These are phyloP conservation scores for Dendrophyllia cribrosa DNA, from an alignment of 64 coral and sea anemone species.

Conservation along the genomic window DNA sequence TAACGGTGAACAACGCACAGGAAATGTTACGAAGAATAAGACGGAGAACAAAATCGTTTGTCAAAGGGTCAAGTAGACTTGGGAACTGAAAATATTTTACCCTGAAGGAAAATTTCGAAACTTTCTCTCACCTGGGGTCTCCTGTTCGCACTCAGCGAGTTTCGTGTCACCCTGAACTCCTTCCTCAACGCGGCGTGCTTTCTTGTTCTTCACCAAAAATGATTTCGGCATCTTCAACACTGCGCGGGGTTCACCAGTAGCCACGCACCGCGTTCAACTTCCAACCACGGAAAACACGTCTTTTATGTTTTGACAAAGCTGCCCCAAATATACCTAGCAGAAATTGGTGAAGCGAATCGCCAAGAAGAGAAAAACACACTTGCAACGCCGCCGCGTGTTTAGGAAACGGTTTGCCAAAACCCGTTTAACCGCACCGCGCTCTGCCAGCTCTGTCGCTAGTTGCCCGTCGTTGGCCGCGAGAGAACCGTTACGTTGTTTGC, in stretches of 20 bases:
- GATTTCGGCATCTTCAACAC: slow-evolving; percentile 91
- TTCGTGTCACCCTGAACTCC: slow-evolving; percentile 29
- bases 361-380: slow-evolving; percentile 6
- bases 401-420: slow-evolving; percentile 20
- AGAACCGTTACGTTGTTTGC: slow-evolving; percentile 96
- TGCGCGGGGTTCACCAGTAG: slow-evolving; percentile 39
- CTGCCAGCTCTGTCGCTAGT: neutral
- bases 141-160: neutral
- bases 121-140: slow-evolving; percentile 26
- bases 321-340: neutral
- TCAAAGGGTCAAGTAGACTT: slow-evolving; percentile 71
- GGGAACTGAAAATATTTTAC: slow-evolving; percentile 45
- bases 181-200: slow-evolving; percentile 52
- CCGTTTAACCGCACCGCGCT: slow-evolving; percentile 17
- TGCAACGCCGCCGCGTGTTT: slow-evolving; percentile 8
- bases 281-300: slow-evolving; percentile 20
- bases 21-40: slow-evolving; percentile 57
- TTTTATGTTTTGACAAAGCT: slow-evolving; percentile 44
- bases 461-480: slow-evolving; percentile 4
- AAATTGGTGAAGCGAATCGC: neutral
- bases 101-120: neutral
- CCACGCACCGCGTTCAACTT: slow-evolving; percentile 42
- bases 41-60: slow-evolving; percentile 52
- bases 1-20: slow-evolving; percentile 64
- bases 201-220: slow-evolving; percentile 94